Base-by-base conservation (phyloP, 1,140 invertebrate species). In the Zaprionus lachaisei region DNA sequence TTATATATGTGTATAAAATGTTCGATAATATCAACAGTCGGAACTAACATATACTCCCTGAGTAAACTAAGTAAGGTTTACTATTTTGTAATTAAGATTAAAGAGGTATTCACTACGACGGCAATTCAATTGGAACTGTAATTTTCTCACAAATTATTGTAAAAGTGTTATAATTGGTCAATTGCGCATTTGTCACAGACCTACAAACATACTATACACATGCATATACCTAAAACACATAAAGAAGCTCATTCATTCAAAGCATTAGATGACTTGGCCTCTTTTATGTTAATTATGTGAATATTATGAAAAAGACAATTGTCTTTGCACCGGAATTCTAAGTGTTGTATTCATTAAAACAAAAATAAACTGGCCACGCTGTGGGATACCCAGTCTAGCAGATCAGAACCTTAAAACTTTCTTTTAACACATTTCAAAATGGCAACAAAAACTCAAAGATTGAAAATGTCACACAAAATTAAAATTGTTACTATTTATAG, bases 281-380 rank as follows among this genome's bases (percentile, higher is more conserved):
- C 57, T 64, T 77, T 78, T 70, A 56, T 54, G 49, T 72, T 64
- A 80, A 77, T 79, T 58, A 77, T 79, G 77, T 71, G 77, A 79
- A 67, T 60, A 68, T 79, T 72, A 20, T 66, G 58, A 31, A 31
- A 77, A 54, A 72, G 47, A 49, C 58, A 61, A 72, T 72, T 77
- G 73, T 79, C 47, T 79, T 55, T 47, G 64, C 60, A 69, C 62
- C 24, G 64, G 37, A 79, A 56, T 37, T 66, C 56, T 24, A 66
- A 37, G 24, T 54, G 62, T 54, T 22, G 17, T 12, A 49, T 5
- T 49, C 47, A 49, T 22, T 49, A 14, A 49, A 49, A 49, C 47
- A 22, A 49, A 12, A 49, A 49, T 11, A 14, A 14, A 49, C 3
- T 12, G 2, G 17, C 1, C 17, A 22, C 47, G 47, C 20, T 49